These are phyloP conservation scores for Patiria pectinifera DNA, from an alignment of 53 echinoderm and acorn worm genomes.

Conservation along the genomic window DNA sequence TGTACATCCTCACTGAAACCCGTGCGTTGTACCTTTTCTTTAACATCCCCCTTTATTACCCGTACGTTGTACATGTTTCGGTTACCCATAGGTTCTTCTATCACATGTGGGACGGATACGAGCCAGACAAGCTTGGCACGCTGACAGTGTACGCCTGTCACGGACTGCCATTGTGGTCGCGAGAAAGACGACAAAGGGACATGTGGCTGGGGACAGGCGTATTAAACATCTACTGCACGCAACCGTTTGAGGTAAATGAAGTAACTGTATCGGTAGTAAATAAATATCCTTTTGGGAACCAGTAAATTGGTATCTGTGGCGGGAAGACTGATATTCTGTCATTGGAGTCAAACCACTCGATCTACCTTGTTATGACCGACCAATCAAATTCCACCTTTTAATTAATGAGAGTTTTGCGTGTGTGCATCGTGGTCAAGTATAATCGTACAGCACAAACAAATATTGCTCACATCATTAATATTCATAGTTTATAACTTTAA, in stretches of 20 bases:
- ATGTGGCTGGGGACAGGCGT: constrained; percentile 50
- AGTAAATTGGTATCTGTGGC: too few species aligned
- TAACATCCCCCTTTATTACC: background rate
- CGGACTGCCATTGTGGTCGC: constrained; percentile 52
- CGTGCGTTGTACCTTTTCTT: background rate
- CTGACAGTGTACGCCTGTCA: constrained; percentile 63
- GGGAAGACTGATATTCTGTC: too few species aligned
- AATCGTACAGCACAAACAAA: background rate
- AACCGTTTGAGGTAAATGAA: constrained; percentile 41
- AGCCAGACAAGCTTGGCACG: constrained; percentile 62
- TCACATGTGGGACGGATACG: constrained; percentile 62
- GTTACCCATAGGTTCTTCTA: constrained; percentile 36
- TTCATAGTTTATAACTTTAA: background rate
- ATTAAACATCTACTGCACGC: constrained; percentile 30
- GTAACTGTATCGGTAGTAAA: background rate
- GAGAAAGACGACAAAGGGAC: constrained; percentile 37
- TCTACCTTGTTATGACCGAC: background rate
- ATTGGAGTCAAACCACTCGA: too few species aligned
- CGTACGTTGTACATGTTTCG: background rate
- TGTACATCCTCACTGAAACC: background rate
- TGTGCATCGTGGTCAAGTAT: background rate
- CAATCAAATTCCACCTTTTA: background rate
- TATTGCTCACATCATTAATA: background rate
- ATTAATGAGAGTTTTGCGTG: background rate
- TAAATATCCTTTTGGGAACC: too few species aligned